A percentile compares a stretch with the other conserved stretches of the same genome.
Evolutionary conservation across 2,797 vertebrate genomes (phyloP).

Genomic region (Geotrypetes seraphini): DNA sequence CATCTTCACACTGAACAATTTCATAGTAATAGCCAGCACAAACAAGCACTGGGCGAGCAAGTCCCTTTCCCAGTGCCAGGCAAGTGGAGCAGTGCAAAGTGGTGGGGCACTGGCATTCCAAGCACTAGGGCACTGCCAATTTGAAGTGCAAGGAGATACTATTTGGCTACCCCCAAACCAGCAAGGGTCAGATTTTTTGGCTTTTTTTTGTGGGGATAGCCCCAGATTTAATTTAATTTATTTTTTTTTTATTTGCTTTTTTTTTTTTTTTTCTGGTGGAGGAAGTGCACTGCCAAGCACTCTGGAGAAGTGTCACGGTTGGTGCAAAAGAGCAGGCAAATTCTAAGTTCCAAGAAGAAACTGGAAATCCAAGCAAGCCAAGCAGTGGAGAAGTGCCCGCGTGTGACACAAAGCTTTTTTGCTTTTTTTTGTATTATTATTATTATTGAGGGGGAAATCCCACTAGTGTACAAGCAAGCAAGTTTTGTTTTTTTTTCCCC

Average conservation of each 20-base stretch:
- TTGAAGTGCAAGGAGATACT: slow-evolving; percentile 61
- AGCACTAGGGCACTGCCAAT: slow-evolving; percentile 72
- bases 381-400: slow-evolving; percentile 27
- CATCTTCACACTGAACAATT: slow-evolving; percentile 80
- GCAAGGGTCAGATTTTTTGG: slow-evolving; percentile 48
- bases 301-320: slow-evolving; percentile 39
- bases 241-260: no score
- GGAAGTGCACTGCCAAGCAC: slow-evolving; percentile 50
- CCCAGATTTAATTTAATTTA: not conserved
- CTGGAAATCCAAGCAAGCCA: slow-evolving; percentile 56
- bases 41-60: slow-evolving; percentile 61
- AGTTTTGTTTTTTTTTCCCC: slow-evolving; percentile 1
- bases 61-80: slow-evolving; percentile 66
- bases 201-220: slow-evolving; percentile 29
- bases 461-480: slow-evolving; percentile 12
- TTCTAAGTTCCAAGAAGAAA: slow-evolving; percentile 56
- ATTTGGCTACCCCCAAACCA: slow-evolving; percentile 53
- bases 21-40: slow-evolving; percentile 61
- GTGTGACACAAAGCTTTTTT: no score
- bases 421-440: not conserved
- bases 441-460: slow-evolving; percentile 17
- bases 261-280: slow-evolving; percentile 34
- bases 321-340: slow-evolving; percentile 39
- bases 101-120: slow-evolving; percentile 65
- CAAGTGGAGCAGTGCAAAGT: slow-evolving; percentile 67